These are phyloP conservation scores for Thalpophila matura DNA, from an alignment of 2,888 invertebrate species.

Conservation along the genomic window DNA sequence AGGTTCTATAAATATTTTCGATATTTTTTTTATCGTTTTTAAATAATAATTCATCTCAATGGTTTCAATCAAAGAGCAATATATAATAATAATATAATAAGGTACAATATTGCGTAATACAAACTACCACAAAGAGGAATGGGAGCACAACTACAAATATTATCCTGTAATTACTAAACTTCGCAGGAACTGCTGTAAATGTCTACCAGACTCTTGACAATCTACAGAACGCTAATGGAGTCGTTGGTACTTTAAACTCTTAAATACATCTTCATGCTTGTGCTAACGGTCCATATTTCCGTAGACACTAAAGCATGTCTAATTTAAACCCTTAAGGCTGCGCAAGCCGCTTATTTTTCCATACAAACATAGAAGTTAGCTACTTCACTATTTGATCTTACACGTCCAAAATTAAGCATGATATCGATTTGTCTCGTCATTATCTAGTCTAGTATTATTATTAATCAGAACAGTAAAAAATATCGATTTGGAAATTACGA, in stretches of 20 bases:
- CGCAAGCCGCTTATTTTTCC: too few relatives aligned
- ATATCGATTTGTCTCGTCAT: too few relatives aligned
- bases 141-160: slow-evolving; percentile 14
- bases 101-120: too few relatives aligned
- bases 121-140: slow-evolving; percentile 6
- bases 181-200: not conserved
- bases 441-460: too few relatives aligned
- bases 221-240: not conserved
- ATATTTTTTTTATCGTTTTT: not conserved
- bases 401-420: too few relatives aligned
- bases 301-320: slow-evolving; percentile 33
- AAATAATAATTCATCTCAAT: not conserved
- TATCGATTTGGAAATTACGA: too few relatives aligned
- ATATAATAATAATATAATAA: too few relatives aligned
- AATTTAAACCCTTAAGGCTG: too few relatives aligned
- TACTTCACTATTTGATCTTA: too few relatives aligned
- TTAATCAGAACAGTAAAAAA: too few relatives aligned
- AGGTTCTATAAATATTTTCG: slow-evolving; percentile 2
- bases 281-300: slow-evolving; percentile 31
- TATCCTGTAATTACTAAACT: not conserved
- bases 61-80: not conserved
- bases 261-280: slow-evolving; percentile 26
- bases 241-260: slow-evolving; percentile 4
- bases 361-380: too few relatives aligned
- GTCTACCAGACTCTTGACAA: not conserved